Percentiles rank a stretch among this genome's conserved stretches.
Conservation (phyloP, 2,113 vertebrate species). For the Alethe diademata region DNA sequence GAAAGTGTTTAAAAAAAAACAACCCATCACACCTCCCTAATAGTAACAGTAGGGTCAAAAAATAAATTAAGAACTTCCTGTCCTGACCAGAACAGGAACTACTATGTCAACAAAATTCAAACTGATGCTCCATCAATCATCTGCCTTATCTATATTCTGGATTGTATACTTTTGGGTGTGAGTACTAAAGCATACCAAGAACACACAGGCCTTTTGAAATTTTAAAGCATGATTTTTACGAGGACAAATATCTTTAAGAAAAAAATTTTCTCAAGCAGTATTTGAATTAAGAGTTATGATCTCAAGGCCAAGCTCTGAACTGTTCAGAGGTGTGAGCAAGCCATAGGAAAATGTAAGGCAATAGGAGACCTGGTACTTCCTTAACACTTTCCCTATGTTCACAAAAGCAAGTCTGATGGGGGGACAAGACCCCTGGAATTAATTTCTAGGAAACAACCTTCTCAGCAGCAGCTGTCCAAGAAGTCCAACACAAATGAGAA, state of each 20-base stretch:
- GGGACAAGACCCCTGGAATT: not conserved
- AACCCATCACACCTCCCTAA: not conserved
- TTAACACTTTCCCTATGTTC: not conserved
- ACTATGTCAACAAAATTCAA: not conserved
- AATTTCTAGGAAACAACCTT: not conserved
- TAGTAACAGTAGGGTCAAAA: not conserved
- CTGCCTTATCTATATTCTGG: slow-evolving; percentile 5
- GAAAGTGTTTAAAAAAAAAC: not conserved
- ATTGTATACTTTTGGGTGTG: not conserved
- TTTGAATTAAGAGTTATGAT: not conserved
- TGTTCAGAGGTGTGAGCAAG: not conserved
- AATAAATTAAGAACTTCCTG: not conserved
- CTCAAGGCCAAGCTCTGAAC: not conserved
- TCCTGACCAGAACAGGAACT: not conserved
- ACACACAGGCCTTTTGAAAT: not conserved
- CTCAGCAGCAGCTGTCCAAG: not conserved
- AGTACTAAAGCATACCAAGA: not conserved
- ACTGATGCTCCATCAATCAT: not conserved
- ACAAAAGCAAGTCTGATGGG: not conserved
- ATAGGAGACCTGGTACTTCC: not conserved
- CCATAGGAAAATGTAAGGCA: not conserved
- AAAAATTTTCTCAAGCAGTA: not conserved
- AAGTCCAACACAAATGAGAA: rapidly evolving
- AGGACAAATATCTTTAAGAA: not conserved
- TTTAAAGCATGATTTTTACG: not conserved